A percentile compares a stretch with the other conserved stretches of the same genome.
phyloP scores from a whole-genome alignment of 1,140 invertebrate species.

The Glossosoma conforme region DNA sequence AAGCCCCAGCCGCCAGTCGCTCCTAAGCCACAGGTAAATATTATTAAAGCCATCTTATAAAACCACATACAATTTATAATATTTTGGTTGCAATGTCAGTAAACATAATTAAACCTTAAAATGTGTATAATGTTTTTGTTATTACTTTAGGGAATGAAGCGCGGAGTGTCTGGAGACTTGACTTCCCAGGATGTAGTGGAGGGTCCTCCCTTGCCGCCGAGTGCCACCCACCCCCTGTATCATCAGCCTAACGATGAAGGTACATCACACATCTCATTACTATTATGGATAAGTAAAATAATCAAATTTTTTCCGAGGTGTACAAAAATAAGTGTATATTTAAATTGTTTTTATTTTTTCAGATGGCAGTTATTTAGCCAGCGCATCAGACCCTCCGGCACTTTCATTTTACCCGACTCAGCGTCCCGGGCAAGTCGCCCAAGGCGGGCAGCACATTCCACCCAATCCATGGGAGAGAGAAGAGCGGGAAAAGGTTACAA shows the following conservation, averaged over 20 bases:
- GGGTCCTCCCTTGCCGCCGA: slow-evolving; percentile 66
- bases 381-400: slow-evolving; percentile 68
- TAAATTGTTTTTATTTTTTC: slow-evolving; percentile 4
- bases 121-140: slow-evolving; percentile 8
- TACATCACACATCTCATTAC: slow-evolving; percentile 27
- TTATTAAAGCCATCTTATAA: no score
- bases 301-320: slow-evolving; percentile 6
- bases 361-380: slow-evolving; percentile 54
- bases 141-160: slow-evolving; percentile 18
- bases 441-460: slow-evolving; percentile 38
- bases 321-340: slow-evolving; percentile 2
- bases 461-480: slow-evolving; percentile 85
- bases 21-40: slow-evolving; percentile 46
- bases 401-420: slow-evolving; percentile 63
- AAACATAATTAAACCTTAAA: not conserved
- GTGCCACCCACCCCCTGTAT: slow-evolving; percentile 69
- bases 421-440: slow-evolving; percentile 28
- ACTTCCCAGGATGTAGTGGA: slow-evolving; percentile 41
- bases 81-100: not conserved
- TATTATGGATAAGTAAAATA: not conserved
- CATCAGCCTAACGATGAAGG: slow-evolving; percentile 37
- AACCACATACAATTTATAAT: not conserved
- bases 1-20: slow-evolving; percentile 50
- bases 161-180: slow-evolving; percentile 24
- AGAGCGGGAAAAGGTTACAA: slow-evolving; percentile 72